Evolutionary conservation across 2,888 invertebrate genomes (phyloP).

Genomic region (Autographa gamma): DNA sequence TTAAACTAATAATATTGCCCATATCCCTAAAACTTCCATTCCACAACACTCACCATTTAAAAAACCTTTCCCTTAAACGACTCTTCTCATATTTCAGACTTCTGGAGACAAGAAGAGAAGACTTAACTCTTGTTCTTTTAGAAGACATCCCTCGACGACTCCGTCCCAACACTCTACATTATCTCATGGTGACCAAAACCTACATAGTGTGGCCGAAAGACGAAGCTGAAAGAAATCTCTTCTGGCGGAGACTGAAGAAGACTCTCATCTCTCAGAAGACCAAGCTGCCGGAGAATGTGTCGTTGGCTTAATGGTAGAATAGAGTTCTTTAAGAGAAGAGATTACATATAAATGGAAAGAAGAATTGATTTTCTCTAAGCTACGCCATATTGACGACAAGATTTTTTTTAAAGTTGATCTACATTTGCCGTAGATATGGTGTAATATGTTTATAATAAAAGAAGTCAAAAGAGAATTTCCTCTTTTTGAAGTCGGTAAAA

Average conservation of each 20-base stretch:
- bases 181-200: slow-evolving; percentile 91
- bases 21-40: too few relatives aligned
- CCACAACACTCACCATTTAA: too few relatives aligned
- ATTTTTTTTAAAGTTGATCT: too few relatives aligned
- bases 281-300: slow-evolving; percentile 69
- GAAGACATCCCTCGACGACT: slow-evolving; percentile 90
- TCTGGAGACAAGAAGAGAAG: slow-evolving; percentile 90
- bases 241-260: slow-evolving; percentile 84
- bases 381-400: too few relatives aligned
- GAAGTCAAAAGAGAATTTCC: too few relatives aligned
- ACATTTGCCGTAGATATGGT: too few relatives aligned
- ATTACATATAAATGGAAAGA: too few relatives aligned
- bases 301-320: slow-evolving; percentile 68
- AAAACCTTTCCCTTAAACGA: too few relatives aligned
- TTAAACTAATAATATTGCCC: too few relatives aligned
- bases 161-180: slow-evolving; percentile 90
- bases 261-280: slow-evolving; percentile 72
- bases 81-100: slow-evolving; percentile 74
- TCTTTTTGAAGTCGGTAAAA: too few relatives aligned
- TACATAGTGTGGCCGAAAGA: slow-evolving; percentile 91
- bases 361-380: too few relatives aligned
- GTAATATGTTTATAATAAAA: too few relatives aligned
- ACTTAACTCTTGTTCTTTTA: slow-evolving; percentile 90
- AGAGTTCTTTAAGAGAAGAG: neutral
- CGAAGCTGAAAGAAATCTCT: slow-evolving; percentile 68